Base-by-base conservation (phyloP, 2,113 vertebrate species). In the Pelobates fuscus region DNA sequence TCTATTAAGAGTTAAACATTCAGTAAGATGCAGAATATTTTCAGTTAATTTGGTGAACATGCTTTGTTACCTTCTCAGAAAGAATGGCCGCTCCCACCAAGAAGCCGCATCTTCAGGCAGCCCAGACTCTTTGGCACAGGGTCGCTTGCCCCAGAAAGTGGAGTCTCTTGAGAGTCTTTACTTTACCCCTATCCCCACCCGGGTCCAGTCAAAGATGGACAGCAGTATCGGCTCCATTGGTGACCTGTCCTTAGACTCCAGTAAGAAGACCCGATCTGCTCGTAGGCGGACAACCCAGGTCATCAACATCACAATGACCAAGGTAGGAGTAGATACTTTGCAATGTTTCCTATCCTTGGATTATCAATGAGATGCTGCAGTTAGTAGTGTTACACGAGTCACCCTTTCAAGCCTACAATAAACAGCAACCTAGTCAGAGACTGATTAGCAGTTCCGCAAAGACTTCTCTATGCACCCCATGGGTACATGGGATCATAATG, bases 291-390 rank as follows among this genome's bases (percentile, higher is more conserved):
- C 97, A 57, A 89, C 92, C 0, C 93, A 94, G 70, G 88, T 94
- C 82, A 93, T 95, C 87, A 89, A 94, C 83, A 94, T 94, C 82
- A 93, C 92, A 68, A 86, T 97, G 94, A 93, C 87, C 5, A 94
- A 97, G 88, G 96, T 97, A 84, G 82, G 78, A 60, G 2, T 0
- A 49, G 2, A 12, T 41, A 41, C 37, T 7, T 8, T 12, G 14
- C 7, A 41, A 41, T 41, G 37, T 41, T 41, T 41, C 37, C 37
- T 8, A 12, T 2, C 37, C 37, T 41, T n/a, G n/a, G n/a, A n/a
- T n/a, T n/a, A n/a, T n/a, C n/a, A n/a, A n/a, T n/a, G n/a, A n/a
- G n/a, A n/a, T n/a, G n/a, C n/a, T n/a, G n/a, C n/a, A 41, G 14
- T 41, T 41, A 41, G 14, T 41, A 12, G 7, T 41, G 7, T 41